phyloP scores from a whole-genome alignment of 1,140 invertebrate species.

The Drosophila rufa region DNA sequence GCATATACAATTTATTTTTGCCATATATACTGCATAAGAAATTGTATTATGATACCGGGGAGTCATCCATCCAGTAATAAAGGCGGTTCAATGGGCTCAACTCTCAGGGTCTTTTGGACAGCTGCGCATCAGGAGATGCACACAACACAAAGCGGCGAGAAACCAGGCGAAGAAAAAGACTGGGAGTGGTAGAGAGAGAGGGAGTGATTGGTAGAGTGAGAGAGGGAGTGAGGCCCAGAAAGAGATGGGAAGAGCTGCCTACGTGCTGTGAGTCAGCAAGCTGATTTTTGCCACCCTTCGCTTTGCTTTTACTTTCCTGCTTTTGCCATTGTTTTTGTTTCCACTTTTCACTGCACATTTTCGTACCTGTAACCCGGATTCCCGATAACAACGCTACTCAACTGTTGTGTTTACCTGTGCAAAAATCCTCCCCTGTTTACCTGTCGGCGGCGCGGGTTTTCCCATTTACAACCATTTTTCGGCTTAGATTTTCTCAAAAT shows the following conservation, averaged over 20 bases:
- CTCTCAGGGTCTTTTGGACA: constrained; percentile 65
- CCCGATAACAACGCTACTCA: constrained; percentile 31
- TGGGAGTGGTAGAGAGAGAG: constrained; percentile 3
- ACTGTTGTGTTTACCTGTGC: constrained; percentile 37
- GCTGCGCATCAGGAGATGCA: constrained; percentile 61
- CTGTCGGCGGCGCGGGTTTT: constrained; percentile 2
- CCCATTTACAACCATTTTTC: constrained; percentile 3
- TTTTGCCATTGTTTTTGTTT: constrained; percentile 38
- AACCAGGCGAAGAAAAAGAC: constrained; percentile 11
- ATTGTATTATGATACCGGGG: constrained; percentile 44
- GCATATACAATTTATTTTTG: constrained; percentile 8
- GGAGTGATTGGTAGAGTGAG: constrained; percentile 16
- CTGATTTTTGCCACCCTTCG: constrained; percentile 62
- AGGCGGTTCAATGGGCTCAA: constrained; percentile 73
- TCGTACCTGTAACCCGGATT: constrained; percentile 49
- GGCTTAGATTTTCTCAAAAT: constrained; percentile 20
- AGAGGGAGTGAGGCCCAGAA: constrained; percentile 1
- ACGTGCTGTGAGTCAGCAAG: constrained; percentile 79
- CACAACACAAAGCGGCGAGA: constrained; percentile 26
- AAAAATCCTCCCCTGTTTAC: constrained; percentile 11
- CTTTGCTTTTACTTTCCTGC: constrained; percentile 31
- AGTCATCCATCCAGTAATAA: constrained; percentile 61
- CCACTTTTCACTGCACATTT: constrained; percentile 31
- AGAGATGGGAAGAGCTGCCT: constrained; percentile 43
- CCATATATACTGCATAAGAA: constrained; percentile 22